These are phyloP conservation scores for Drosophila nr. perissopoda DNA, from an alignment of 2,888 invertebrate genomes.

Conservation along the genomic window DNA sequence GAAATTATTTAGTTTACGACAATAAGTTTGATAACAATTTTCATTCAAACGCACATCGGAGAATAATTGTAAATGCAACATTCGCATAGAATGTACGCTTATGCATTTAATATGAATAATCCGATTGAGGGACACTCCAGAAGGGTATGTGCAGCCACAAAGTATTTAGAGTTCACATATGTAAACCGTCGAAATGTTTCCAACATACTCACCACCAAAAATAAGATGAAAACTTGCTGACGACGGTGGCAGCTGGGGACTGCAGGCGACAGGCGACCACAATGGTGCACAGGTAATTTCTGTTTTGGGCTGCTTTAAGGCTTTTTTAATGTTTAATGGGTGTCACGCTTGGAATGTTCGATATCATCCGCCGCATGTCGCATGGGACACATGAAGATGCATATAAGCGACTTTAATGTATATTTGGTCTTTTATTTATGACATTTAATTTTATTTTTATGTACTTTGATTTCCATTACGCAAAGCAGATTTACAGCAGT, in stretches of 20 bases:
- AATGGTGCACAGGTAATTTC: conserved; percentile 1
- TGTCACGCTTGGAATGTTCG: conserved; percentile 46
- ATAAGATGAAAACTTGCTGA: neutral
- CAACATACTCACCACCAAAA: conserved; percentile 41
- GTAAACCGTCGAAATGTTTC: neutral
- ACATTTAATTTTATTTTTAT: conserved; percentile 72
- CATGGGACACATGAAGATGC: conserved; percentile 25
- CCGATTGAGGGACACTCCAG: neutral
- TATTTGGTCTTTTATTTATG: conserved; percentile 64
- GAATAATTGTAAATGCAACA: neutral
- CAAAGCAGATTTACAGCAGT: conserved; percentile 44
- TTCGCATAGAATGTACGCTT: neutral
- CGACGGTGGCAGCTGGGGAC: neutral
- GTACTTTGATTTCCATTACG: conserved; percentile 72
- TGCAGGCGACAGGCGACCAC: conserved; percentile 3
- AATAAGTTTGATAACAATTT: neutral
- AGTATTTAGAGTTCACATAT: neutral
- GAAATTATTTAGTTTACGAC: neutral
- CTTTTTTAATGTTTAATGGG: conserved; percentile 62
- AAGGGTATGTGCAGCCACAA: no score
- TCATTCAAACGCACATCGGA: neutral
- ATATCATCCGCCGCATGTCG: conserved; percentile 20
- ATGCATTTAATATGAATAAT: neutral
- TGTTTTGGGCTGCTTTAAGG: conserved; percentile 11
- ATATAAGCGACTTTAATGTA: conserved; percentile 31